Conservation (phyloP, 2,113 vertebrate genomes). For the Chloropsis hardwickii region DNA sequence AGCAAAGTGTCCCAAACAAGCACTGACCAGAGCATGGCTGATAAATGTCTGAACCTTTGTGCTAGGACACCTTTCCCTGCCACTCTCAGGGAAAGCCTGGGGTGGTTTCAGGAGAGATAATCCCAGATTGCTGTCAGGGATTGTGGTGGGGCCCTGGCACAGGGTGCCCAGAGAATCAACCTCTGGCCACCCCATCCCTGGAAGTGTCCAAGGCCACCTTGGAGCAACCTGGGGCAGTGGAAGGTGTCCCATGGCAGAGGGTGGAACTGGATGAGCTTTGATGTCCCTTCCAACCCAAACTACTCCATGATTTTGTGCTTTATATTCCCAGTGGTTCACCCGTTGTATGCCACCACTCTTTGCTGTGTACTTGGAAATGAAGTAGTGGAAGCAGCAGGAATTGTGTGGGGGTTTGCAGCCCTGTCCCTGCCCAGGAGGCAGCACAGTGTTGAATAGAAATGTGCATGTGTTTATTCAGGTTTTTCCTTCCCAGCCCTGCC, state of each 20-base stretch:
- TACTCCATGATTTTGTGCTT: neutral
- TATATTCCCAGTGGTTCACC: neutral
- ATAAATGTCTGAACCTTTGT: neutral
- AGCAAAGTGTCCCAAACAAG: neutral
- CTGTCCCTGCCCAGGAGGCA: neutral
- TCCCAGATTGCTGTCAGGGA: neutral
- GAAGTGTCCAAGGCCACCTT: neutral
- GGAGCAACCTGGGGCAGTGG: neutral
- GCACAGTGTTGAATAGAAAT: neutral
- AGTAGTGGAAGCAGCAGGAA: neutral
- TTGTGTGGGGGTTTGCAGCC: neutral
- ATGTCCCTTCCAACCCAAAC: neutral
- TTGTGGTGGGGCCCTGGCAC: neutral
- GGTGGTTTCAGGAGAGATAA: neutral
- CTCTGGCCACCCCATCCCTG: neutral
- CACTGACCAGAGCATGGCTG: accelerated
- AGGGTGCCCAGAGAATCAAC: neutral
- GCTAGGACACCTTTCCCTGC: neutral
- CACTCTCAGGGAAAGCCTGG: neutral
- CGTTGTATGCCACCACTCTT: neutral
- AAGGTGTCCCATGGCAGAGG: neutral
- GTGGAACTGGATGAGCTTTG: accelerated
- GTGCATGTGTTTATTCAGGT: accelerated
- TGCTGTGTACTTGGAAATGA: neutral
- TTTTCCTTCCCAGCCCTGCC: neutral